Evolutionary conservation across 2,888 invertebrate genomes (phyloP), one percentile per base, ranked within the genome.

Genomic region (Aelia acuminata): DNA sequence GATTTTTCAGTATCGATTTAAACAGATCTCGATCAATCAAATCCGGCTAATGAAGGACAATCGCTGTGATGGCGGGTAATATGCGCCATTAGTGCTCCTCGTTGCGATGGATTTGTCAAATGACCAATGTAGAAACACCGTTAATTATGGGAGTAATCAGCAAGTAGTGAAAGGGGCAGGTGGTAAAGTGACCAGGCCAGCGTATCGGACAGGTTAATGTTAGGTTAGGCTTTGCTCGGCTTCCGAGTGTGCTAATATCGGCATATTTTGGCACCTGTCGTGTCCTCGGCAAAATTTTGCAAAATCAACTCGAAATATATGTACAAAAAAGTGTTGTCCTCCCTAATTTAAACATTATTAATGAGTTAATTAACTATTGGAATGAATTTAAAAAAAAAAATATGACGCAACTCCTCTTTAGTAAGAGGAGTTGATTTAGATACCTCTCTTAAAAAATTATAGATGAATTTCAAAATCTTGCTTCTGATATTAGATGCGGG

Each of bases 131-230:
- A 80, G 80, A 80, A 80, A 80, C n/a, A 11, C 39, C 20, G n/a
- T 80, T 80, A 80, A 80, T 80, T 80, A 80, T 22, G 11, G 11
- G 22, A n/a, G 80, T 80, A 47, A 80, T 80, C 43, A 80, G 80
- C 43, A 80, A 43, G 80, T 43, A 80, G 80, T 43, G 80, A 80
- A 80, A 80, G 80, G 63, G 31, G 63, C 63, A 70, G 31, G 63
- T 70, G 63, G 63, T 35, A 57, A 57, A 57, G 11, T 26, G 57
- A 57, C 57, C 57, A 26, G 35, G 63, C 63, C 8, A 70, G 35
- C 35, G 63, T 31, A 7, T 70, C 18, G 20, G 63, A 70, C 63
- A 35, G 31, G 18, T 35, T 70, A 70, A 70, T 70, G 18, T 8
- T 70, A 35, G 63, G 18, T 8, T 70, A 35, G 63, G 63, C 13